phyloP scores from a whole-genome alignment of 2,888 invertebrate genomes.

The Apamea anceps region DNA sequence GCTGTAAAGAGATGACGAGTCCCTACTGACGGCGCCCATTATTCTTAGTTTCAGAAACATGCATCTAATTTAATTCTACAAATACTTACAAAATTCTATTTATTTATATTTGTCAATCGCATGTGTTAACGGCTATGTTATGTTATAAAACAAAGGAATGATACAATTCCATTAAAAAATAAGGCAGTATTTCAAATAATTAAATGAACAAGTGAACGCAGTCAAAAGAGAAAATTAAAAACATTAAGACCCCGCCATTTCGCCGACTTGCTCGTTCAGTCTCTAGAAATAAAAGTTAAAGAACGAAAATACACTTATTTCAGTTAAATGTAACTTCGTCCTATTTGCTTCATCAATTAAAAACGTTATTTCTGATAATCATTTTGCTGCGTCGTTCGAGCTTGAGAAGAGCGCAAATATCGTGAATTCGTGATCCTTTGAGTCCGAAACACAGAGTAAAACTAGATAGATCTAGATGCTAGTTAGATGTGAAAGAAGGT shows the following conservation, averaged over 20 bases:
- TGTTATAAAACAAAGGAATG: background rate
- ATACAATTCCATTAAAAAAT: background rate
- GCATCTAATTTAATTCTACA: background rate
- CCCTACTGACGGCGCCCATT: no score
- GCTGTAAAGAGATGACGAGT: no score
- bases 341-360: conserved; percentile 23
- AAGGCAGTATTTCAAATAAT: background rate
- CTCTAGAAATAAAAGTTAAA: conserved; percentile 3
- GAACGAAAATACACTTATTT: conserved; percentile 4
- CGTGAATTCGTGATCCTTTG: conserved; percentile 1
- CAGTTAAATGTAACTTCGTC: background rate
- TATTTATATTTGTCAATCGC: background rate
- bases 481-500: background rate
- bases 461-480: background rate
- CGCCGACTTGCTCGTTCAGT: background rate
- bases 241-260: background rate
- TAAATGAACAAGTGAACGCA: background rate
- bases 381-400: background rate
- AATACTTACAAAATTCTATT: background rate
- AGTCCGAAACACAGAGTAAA: background rate
- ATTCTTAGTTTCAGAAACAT: background rate
- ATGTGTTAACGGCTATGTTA: background rate
- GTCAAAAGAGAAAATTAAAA: conserved; percentile 24
- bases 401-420: background rate
- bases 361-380: conserved; percentile 21